Conservation (phyloP, 2,888 invertebrate species). For the Athalia rosae region DNA sequence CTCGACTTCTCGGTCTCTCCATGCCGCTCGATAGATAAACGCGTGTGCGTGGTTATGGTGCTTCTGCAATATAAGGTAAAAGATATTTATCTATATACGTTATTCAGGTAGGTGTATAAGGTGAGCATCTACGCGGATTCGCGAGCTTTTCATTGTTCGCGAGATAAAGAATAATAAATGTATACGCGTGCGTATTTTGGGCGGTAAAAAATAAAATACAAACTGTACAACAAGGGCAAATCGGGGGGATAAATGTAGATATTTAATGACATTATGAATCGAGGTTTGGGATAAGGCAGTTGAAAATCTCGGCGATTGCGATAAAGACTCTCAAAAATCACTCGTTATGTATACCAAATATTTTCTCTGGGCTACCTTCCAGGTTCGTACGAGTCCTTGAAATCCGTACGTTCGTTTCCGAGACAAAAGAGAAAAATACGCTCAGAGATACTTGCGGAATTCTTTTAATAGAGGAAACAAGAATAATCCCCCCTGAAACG, state of each 20-base stretch:
- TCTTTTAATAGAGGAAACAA: too few relatives aligned
- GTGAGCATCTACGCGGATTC: too few relatives aligned
- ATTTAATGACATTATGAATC: conserved; percentile 17
- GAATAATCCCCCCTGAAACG: conserved; percentile 8
- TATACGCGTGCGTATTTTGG: too few relatives aligned
- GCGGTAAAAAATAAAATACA: too few relatives aligned
- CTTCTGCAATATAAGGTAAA: neutral
- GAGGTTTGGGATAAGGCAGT: conserved; percentile 8
- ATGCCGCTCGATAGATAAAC: conserved; percentile 32
- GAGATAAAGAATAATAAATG: neutral
- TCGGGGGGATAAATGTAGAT: neutral
- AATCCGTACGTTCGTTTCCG: conserved; percentile 3
- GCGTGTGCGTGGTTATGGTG: conserved; percentile 14
- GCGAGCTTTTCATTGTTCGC: neutral
- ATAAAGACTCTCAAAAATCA: conserved; percentile 20
- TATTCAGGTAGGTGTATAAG: too few relatives aligned
- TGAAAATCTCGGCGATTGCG: conserved; percentile 18
- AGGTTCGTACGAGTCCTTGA: neutral
- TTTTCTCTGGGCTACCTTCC: too few relatives aligned
- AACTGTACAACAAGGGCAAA: neutral
- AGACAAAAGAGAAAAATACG: conserved; percentile 25
- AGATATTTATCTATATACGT: neutral
- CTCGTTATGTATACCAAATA: neutral
- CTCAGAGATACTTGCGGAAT: neutral
- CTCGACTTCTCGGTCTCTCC: conserved; percentile 51